These are phyloP conservation scores for Andrena bucephala DNA, from an alignment of 2,888 invertebrate genomes.

Conservation along the genomic window DNA sequence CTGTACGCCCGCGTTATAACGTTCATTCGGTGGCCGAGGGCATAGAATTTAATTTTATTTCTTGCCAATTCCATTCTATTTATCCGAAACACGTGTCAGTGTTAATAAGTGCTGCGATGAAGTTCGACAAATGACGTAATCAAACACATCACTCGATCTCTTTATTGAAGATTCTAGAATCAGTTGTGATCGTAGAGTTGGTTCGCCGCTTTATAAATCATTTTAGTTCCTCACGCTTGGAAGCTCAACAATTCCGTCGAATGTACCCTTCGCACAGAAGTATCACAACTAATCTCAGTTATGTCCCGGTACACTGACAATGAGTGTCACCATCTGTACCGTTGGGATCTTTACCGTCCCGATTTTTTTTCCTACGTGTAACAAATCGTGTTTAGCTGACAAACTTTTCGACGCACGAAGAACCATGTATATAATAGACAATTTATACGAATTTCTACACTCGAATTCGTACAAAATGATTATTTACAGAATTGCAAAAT, in stretches of 20 bases:
- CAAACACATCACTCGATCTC: constrained; percentile 46
- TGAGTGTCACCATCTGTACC: constrained; percentile 30
- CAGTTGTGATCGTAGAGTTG: constrained; percentile 12
- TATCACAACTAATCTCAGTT: not conserved
- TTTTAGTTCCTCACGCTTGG: not conserved
- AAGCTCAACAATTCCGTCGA: not conserved
- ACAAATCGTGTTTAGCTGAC: not conserved
- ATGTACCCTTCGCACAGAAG: not conserved
- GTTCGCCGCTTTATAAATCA: not conserved
- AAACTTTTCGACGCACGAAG: not conserved
- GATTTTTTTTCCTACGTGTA: not conserved
- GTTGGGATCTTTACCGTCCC: not conserved
- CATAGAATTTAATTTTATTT: constrained; percentile 17
- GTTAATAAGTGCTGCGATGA: constrained; percentile 29
- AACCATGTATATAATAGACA: not conserved
- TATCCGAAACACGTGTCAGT: constrained; percentile 48
- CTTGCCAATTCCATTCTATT: constrained; percentile 8
- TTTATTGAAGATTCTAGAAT: constrained; percentile 27
- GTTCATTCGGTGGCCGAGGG: constrained; percentile 13
- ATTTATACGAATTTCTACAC: not conserved
- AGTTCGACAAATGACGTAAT: constrained; percentile 65
- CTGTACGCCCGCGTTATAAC: constrained; percentile 9
- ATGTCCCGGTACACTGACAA: constrained; percentile 16
- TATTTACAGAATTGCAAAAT: not conserved
- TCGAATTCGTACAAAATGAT: not conserved